phyloP scores from a whole-genome alignment of 2,113 vertebrate genomes.

The Dipodomys spectabilis region DNA sequence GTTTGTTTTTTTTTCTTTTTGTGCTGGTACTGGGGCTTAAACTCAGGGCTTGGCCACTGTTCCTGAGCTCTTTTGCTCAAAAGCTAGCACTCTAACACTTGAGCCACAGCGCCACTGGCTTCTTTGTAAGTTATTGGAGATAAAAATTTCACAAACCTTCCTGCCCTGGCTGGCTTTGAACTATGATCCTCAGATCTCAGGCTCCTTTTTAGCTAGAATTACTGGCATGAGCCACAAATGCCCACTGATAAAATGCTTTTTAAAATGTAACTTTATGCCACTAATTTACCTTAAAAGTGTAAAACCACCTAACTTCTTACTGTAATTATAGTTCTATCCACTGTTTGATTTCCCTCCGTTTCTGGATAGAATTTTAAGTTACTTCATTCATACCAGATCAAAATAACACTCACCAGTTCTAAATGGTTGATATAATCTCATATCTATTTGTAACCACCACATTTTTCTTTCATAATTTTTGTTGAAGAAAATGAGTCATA shows the following conservation, averaged over 20 bases:
- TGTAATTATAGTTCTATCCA: not conserved
- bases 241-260: not conserved
- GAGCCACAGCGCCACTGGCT: too few species aligned
- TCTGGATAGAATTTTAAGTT: not conserved
- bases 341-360: not conserved
- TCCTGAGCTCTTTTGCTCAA: too few species aligned
- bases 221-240: too few species aligned
- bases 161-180: too few species aligned
- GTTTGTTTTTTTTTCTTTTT: too few species aligned
- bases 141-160: too few species aligned
- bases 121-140: too few species aligned
- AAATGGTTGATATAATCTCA: not conserved
- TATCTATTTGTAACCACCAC: not conserved
- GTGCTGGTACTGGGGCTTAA: too few species aligned
- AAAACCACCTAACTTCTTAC: not conserved
- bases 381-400: constrained; percentile 17
- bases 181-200: too few species aligned
- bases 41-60: too few species aligned
- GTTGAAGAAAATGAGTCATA: not conserved
- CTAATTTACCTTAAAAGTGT: not conserved
- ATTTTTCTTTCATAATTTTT: constrained; percentile 2
- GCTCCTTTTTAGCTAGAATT: too few species aligned
- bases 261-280: not conserved
- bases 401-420: not conserved
- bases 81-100: too few species aligned